phyloP scores from a whole-genome alignment of 2,113 vertebrate genomes.

The Balaeniceps rex region DNA sequence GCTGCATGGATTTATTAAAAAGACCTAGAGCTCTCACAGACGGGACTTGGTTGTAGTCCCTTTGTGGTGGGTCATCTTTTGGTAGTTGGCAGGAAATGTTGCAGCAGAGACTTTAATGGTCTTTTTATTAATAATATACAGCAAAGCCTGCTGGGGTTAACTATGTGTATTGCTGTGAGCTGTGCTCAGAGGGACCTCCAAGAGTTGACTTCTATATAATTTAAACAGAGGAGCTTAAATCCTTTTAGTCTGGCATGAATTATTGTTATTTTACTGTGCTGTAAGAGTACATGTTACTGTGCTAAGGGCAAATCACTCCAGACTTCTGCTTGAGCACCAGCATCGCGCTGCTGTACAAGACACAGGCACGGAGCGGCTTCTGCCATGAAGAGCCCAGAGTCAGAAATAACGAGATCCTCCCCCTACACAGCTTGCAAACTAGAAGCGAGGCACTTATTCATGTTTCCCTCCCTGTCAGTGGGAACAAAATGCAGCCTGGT shows the following conservation, averaged over 20 bases:
- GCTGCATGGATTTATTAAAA: background rate
- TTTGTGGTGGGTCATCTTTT: background rate
- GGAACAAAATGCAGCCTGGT: conserved; percentile 26
- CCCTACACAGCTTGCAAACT: background rate
- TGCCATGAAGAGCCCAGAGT: background rate
- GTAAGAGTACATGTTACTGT: background rate
- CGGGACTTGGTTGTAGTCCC: background rate
- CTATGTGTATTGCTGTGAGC: background rate
- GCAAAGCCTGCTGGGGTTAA: background rate
- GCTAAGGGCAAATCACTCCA: background rate
- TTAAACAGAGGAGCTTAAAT: background rate
- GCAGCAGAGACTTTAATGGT: background rate
- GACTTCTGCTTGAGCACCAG: conserved; percentile 1
- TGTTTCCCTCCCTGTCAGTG: background rate
- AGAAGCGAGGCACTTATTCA: background rate
- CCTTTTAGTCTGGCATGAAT: conserved; percentile 16
- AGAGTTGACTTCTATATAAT: conserved; percentile 21
- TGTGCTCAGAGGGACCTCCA: conserved; percentile 26
- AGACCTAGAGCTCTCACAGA: background rate
- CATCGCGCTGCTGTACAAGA: background rate
- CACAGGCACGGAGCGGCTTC: background rate
- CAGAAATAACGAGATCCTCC: conserved; percentile 2
- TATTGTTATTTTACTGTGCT: background rate
- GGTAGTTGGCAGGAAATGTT: background rate
- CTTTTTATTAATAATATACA: background rate